Evolutionary conservation across 2,797 vertebrate genomes (phyloP), one percentile per base, ranked within the genome.

Genomic region (Glyptemys insculpta): DNA sequence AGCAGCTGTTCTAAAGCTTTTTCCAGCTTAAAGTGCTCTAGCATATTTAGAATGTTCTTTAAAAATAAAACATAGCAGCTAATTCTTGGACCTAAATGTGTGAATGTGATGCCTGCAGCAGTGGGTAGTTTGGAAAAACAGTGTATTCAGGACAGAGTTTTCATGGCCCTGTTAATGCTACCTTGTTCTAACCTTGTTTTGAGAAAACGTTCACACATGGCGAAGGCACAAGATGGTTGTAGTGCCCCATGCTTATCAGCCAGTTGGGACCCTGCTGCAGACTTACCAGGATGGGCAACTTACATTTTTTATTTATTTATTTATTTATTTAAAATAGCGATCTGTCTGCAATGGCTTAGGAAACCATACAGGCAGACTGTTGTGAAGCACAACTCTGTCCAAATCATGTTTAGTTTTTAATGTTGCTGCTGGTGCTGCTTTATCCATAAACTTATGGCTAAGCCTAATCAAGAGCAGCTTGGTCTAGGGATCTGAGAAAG

Each of bases 401-500:
- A 65, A 65, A 65, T 65, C 59, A 8, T 84, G 2, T 4, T 65
- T 41, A 72, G 54, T 23, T 81, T 47, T 76, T 19, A 85, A 50
- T 54, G 29, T 31, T 86, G 0, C 0, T 8, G 12, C 31, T 83
- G 78, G 65, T 91, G 65, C 19, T 86, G 12, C 49, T 59, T 65
- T 65, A n/a, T 19, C 5, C 56, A 5, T 7, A 54, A 12, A 47
- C 92, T 6, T 18, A 3, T 5, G 3, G 10, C 72, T 49, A 83
- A 95, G 19, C 72, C 65, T 27, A 37, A 10, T 83, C 7, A 4
- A 52, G 85, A 93, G 27, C 8, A 49, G 21, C 79, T 95, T 92
- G 86, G 37, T 87, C 54, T 76, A 79, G 57, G 74, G 91, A 37
- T 34, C 5, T 7, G 52, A 57, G 65, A 92, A 83, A 91, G 34